Evolutionary conservation across 30 jellyfish, hydroid and myxozoan species (phyloP).

Genomic region (Aurelia coerulea): DNA sequence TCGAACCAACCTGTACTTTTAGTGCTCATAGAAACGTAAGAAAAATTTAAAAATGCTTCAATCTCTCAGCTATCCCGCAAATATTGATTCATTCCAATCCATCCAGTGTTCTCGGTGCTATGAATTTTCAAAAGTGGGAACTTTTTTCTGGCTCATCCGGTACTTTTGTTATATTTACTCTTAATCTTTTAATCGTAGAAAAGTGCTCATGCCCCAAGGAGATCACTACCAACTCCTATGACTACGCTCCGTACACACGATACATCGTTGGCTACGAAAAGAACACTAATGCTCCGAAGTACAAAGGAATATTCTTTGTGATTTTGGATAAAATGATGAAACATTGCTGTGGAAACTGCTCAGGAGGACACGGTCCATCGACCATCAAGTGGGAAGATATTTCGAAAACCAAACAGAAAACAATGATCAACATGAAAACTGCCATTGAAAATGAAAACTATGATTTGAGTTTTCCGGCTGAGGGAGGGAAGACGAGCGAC

Average conservation of each 20-base stretch:
- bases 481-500: conserved; percentile 69
- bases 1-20: too few species aligned
- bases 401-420: conserved; percentile 24
- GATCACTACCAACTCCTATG: conserved; percentile 74
- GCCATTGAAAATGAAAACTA: conserved; percentile 26
- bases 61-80: too few species aligned
- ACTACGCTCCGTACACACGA: conserved; percentile 81
- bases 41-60: too few species aligned
- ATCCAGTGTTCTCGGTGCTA: too few species aligned
- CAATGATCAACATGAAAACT: conserved; percentile 47
- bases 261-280: conserved; percentile 18
- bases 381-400: conserved; percentile 64
- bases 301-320: conserved; percentile 73
- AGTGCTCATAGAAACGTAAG: too few species aligned
- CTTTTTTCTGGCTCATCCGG: too few species aligned
- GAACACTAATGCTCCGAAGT: background rate
- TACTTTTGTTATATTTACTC: too few species aligned
- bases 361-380: conserved; percentile 86
- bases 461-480: conserved; percentile 72
- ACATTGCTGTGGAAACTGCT: conserved; percentile 85
- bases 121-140: too few species aligned
- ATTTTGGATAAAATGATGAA: conserved; percentile 56
- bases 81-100: too few species aligned
- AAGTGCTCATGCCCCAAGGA: conserved; percentile 76
- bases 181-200: conserved; percentile 27